Base-by-base conservation (phyloP, 1,140 invertebrate genomes). In the Eupristina koningsbergeri region DNA sequence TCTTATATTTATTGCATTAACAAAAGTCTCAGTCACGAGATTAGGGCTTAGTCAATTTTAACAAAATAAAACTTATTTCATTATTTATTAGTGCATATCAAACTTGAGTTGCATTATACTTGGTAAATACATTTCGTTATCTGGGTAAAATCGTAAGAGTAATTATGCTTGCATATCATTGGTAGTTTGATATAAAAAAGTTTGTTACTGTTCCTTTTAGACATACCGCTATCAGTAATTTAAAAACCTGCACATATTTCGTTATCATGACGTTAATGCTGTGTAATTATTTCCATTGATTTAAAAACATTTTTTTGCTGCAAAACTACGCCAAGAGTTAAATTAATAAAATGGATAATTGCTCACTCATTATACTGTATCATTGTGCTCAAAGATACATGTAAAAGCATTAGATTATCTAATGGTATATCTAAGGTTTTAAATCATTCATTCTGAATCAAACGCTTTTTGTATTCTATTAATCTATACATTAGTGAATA, bases 81-180 rank as follows among this genome's bases (percentile, higher is more conserved):
- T 67, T 67, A 34, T 0, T n/a, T 3, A 58, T 19, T 26, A 58
- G 26, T 9, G 26, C 26, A 58, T 3, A 13, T 13, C 1, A 22
- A 58, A 26, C 15, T 0, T 78, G 22, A 36, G 13, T 67, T 61
- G 75, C 63, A 34, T 80, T 69, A 58, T 58, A 73, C 26, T n/a
- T 61, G 11, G 69, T 31, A 82, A 82, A 67, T 31, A 31, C 26
- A 31, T 67, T 39, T 53, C 81, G 47, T 76, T 82, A 76, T 82
- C 81, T 64, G 71, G 41, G 22, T 45, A 81, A 26, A 36, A 45
- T 82, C 41, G 39, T 26, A 34, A 47, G 15, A 34, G n/a, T 81
- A 82, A 82, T 82, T 50, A 39, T 26, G 41, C 45, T 76, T 69
- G 61, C 81, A 67, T 67, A 76, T 76, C 80, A 81, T 74, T 81